Percentiles rank a stretch among this genome's conserved stretches.
These are phyloP conservation scores for Isotomurus palustris DNA, from an alignment of 2,888 invertebrate genomes.

Conservation along the genomic window DNA sequence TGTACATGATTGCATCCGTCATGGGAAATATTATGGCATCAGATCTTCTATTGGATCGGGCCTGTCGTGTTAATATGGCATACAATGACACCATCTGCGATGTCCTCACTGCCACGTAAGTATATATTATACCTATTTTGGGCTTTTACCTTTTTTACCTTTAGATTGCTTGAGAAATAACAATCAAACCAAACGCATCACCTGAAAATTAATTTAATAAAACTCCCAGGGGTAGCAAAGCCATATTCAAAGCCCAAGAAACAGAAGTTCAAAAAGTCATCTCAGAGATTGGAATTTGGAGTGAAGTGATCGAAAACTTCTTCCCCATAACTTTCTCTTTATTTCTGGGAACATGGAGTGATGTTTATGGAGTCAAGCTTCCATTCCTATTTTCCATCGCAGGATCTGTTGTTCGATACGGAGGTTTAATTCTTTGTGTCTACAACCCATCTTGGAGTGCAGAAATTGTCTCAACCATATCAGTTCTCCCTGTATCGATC, in stretches of 20 bases:
- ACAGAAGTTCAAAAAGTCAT: slow-evolving; percentile 36
- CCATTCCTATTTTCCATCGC: slow-evolving; percentile 44
- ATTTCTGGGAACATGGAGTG: slow-evolving; percentile 45
- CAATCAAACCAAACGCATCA: too few species aligned
- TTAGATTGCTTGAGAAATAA: too few species aligned
- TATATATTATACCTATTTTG: neutral
- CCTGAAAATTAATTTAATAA: too few species aligned
- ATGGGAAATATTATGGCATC: slow-evolving; percentile 44
- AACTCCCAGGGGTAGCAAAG: too few species aligned
- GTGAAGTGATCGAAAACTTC: slow-evolving; percentile 45
- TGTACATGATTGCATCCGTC: slow-evolving; percentile 44
- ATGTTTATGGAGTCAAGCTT: slow-evolving; percentile 44
- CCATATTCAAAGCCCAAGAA: slow-evolving; percentile 15
- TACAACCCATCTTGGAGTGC: slow-evolving; percentile 35
- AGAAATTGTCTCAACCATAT: slow-evolving; percentile 32
- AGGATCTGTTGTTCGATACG: slow-evolving; percentile 41
- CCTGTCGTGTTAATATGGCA: slow-evolving; percentile 36
- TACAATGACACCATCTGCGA: slow-evolving; percentile 36
- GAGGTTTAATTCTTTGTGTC: slow-evolving; percentile 35
- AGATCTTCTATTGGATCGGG: slow-evolving; percentile 38
- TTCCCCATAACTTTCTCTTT: slow-evolving; percentile 43
- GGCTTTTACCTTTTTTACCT: too few species aligned
- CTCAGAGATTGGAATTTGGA: slow-evolving; percentile 39
- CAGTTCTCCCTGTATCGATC: slow-evolving; percentile 49
- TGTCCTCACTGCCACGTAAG: slow-evolving; percentile 21